These are phyloP conservation scores for Chaenogobius annularis DNA, from an alignment of 2,113 vertebrate species.

Conservation along the genomic window DNA sequence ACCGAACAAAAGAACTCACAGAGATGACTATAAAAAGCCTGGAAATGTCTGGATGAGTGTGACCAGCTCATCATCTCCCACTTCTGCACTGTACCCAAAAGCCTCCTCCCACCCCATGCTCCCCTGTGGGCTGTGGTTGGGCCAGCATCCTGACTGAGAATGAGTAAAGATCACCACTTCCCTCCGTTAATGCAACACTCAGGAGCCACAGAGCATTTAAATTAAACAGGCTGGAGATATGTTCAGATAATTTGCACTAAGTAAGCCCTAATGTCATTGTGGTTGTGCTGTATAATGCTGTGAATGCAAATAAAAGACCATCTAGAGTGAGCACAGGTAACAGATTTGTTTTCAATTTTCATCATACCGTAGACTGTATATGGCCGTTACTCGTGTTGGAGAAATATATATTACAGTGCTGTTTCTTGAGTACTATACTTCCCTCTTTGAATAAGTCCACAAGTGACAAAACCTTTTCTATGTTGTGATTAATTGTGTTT, in stretches of 20 bases:
- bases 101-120: conserved; percentile 51
- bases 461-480: too few species aligned
- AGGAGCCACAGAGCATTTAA: not conserved
- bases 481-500: too few species aligned
- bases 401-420: too few species aligned
- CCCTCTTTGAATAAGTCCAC: too few species aligned
- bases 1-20: conserved; percentile 25
- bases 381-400: too few species aligned
- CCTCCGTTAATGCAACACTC: conserved; percentile 43
- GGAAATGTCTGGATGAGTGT: conserved; percentile 46
- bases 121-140: conserved; percentile 39
- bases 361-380: too few species aligned
- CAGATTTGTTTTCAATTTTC: too few species aligned
- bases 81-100: conserved; percentile 62
- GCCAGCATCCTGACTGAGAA: conserved; percentile 49
- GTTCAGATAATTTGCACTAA: not conserved
- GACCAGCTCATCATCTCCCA: conserved; percentile 50
- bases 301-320: not conserved
- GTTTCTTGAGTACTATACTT: too few species aligned
- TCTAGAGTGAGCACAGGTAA: too few species aligned
- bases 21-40: conserved; percentile 40
- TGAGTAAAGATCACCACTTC: conserved; percentile 33
- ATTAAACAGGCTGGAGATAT: conserved; percentile 6
- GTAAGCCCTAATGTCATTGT: not conserved
- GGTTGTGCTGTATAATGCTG: conserved; percentile 9